Evolutionary conservation across 2,797 vertebrate genomes (phyloP), one percentile per base, ranked within the genome.

Genomic region (Typhlichthys subterraneus): DNA sequence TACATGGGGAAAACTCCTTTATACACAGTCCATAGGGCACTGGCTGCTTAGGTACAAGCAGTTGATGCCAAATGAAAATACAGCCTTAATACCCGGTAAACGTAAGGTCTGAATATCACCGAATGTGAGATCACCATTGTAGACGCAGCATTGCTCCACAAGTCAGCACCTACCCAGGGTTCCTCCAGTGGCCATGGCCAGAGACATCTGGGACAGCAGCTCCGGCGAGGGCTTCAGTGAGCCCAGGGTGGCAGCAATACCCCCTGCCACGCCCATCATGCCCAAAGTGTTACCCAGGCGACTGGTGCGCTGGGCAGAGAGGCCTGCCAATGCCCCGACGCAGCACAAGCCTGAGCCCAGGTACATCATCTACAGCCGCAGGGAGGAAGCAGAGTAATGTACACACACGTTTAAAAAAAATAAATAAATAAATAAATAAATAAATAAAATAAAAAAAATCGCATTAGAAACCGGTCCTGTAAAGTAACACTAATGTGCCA

Each of bases 291-390:
- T 93, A 6, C 92, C 93, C 71, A 94, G 52, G 38, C 91, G 89
- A 58, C 89, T 92, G 61, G 84, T 88, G 57, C 70, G 17, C 83
- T 94, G 90, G 9, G 90, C 56, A 1, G 91, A 93, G 49, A 94
- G 87, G 10, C 90, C 91, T 0, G 90, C 91, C 61, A 94, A 66
- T 0, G 90, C 87, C 0, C 90, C 91, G 0, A 92, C 92, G 15
- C 90, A 94, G 67, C 92, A 94, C 75, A 93, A 3, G 19, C 86
- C 85, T 1, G 92, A 94, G 42, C 88, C 80, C 59, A 95, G 61
- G 79, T 89, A 93, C n/a, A 93, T 91, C 82, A 90, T 91, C 91
- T 92, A 73, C 57, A 52, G 50, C 4, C 1, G 53, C 50, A 19
- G 13, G 7, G 7, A 12, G 38, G 38, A 42, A 9, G 38, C 38